phyloP scores from a whole-genome alignment of 2,113 vertebrate species.

The Megaceryle torquata region DNA sequence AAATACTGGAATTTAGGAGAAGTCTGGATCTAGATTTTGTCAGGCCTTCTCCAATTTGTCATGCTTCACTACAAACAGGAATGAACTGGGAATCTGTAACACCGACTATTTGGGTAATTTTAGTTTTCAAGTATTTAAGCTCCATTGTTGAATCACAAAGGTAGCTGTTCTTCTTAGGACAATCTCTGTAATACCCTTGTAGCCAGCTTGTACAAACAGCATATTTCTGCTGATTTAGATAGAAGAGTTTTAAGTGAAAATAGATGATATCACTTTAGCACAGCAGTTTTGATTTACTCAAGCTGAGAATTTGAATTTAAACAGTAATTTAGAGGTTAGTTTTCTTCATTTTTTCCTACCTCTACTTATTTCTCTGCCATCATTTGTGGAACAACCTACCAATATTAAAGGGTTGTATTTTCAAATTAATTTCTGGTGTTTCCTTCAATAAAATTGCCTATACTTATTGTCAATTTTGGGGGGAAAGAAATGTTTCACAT shows the following conservation, averaged over 20 bases:
- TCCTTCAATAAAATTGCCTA: not conserved
- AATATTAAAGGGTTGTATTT: not conserved
- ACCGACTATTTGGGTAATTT: not conserved
- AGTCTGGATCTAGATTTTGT: not conserved
- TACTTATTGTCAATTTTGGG: not conserved
- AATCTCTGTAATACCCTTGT: not conserved
- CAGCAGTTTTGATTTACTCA: conserved; percentile 3
- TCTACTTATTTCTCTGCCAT: not conserved
- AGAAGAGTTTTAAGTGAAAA: conserved; percentile 16
- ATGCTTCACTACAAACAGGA: not conserved
- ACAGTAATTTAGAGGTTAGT: not conserved
- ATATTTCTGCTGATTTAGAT: not conserved
- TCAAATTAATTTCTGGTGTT: not conserved
- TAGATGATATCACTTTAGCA: not conserved
- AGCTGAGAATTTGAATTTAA: conserved; percentile 19
- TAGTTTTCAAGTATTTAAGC: not conserved
- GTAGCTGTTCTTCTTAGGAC: not conserved
- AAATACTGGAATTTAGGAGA: not conserved
- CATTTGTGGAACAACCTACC: not conserved
- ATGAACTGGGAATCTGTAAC: not conserved
- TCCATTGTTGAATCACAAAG: not conserved
- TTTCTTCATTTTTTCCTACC: not conserved
- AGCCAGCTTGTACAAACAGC: not conserved
- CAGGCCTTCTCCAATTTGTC: not conserved
- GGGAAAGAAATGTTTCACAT: not conserved